phyloP scores from a whole-genome alignment of 1,140 invertebrate genomes.

The Conus betulinus region DNA sequence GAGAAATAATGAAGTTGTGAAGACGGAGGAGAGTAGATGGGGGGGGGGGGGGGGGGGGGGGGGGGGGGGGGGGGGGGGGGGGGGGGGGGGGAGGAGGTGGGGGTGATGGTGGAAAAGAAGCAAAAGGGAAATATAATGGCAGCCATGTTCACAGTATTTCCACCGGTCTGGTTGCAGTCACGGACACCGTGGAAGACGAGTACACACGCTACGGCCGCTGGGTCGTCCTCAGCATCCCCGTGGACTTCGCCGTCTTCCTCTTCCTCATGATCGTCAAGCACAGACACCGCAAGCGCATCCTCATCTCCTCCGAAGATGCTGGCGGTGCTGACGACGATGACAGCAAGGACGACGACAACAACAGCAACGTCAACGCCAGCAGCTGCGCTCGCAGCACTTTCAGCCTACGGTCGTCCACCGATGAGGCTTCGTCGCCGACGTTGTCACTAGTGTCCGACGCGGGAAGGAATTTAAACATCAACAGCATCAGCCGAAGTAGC shows the following conservation, averaged over 20 bases:
- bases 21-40: too few species aligned
- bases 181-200: not conserved
- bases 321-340: not conserved
- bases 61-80: too few species aligned
- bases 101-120: too few species aligned
- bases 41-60: too few species aligned
- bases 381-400: not conserved
- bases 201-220: not conserved
- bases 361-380: not conserved
- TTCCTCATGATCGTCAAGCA: conserved; percentile 27
- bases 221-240: not conserved
- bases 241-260: conserved; percentile 14
- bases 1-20: too few species aligned
- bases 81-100: too few species aligned
- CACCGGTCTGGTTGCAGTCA: not conserved
- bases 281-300: conserved; percentile 24
- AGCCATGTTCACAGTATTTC: not conserved
- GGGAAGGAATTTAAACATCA: too few species aligned
- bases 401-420: not conserved
- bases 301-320: conserved; percentile 10
- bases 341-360: not conserved
- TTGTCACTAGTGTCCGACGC: not conserved
- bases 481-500: not conserved
- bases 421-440: not conserved
- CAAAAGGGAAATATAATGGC: too few species aligned